Evolutionary conservation across 1,140 invertebrate genomes (phyloP).

Genomic region (Adelges cooleyi): DNA sequence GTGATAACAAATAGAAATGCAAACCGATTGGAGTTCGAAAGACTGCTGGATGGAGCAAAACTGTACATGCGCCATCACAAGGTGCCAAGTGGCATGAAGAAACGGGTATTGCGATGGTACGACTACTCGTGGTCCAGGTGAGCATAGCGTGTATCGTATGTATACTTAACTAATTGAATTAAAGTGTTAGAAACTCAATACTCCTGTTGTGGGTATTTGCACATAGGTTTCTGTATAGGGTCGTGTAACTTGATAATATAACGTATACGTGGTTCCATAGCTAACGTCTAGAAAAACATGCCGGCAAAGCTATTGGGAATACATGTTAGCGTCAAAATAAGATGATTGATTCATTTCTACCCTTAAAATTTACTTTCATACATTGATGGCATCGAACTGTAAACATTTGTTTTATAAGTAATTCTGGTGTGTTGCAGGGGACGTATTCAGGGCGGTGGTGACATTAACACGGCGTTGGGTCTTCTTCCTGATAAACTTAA

Average conservation of each 20-base stretch:
- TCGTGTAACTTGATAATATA: slow-evolving; percentile 10
- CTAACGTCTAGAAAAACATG: background rate
- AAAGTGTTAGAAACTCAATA: background rate
- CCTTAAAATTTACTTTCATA: too few relatives aligned
- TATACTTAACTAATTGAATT: slow-evolving; percentile 9
- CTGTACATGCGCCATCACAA: slow-evolving; percentile 95
- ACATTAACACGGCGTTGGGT: slow-evolving; percentile 87
- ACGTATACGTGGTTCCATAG: background rate
- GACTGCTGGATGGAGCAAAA: slow-evolving; percentile 87
- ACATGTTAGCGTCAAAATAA: background rate
- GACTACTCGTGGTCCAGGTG: slow-evolving; percentile 91
- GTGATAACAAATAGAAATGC: slow-evolving; percentile 95
- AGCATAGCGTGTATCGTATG: slow-evolving; percentile 17
- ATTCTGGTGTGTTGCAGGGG: slow-evolving; percentile 47
- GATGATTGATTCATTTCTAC: slow-evolving; percentile 12
- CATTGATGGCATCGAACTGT: too few relatives aligned
- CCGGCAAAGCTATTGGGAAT: too few relatives aligned
- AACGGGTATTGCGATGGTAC: slow-evolving; percentile 87
- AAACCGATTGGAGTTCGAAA: slow-evolving; percentile 89
- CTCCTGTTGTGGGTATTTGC: background rate
- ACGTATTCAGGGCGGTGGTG: slow-evolving; percentile 87
- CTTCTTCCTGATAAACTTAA: slow-evolving; percentile 90
- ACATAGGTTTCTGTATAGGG: background rate
- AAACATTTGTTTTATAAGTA: background rate
- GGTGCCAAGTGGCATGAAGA: slow-evolving; percentile 88